Percentiles rank a stretch among this genome's conserved stretches.
These are phyloP conservation scores for Taenioides sp. DNA, from an alignment of 2,797 vertebrate genomes.

Conservation along the genomic window DNA sequence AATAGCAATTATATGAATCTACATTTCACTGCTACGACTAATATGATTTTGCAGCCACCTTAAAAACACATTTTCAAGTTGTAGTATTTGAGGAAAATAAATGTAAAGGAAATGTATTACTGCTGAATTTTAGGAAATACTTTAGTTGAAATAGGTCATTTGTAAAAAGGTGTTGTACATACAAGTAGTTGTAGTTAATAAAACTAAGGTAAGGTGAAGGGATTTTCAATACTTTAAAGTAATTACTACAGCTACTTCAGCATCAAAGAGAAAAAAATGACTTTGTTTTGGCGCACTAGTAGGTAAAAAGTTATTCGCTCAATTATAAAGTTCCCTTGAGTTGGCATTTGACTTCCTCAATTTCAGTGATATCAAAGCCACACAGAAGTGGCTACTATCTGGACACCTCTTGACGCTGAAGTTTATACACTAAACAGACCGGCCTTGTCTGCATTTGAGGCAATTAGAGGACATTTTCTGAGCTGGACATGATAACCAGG, in stretches of 20 bases:
- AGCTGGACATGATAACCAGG: constrained; percentile 78
- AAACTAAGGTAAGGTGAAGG: no score
- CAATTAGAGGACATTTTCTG: constrained; percentile 79
- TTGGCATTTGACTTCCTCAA: constrained; percentile 30
- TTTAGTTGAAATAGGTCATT: background rate
- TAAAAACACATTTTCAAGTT: background rate
- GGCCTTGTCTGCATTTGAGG: constrained; percentile 75
- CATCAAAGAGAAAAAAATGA: no score
- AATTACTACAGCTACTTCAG: no score
- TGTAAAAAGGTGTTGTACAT: no score
- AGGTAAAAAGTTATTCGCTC: background rate
- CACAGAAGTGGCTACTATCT: constrained; percentile 72
- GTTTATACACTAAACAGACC: constrained; percentile 60
- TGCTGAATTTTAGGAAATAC: background rate
- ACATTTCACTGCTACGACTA: constrained; percentile 3
- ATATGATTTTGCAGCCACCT: no score
- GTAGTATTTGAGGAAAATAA: background rate
- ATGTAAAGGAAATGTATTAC: background rate
- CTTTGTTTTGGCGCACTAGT: no score
- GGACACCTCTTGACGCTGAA: constrained; percentile 73
- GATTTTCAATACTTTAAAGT: background rate
- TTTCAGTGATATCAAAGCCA: constrained; percentile 60
- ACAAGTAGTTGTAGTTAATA: no score
- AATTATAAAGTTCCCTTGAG: background rate
- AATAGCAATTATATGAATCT: background rate